Base-by-base conservation (phyloP, 37 sponge, comb jelly and placozoan species). In the Dysidea cf. avara region DNA sequence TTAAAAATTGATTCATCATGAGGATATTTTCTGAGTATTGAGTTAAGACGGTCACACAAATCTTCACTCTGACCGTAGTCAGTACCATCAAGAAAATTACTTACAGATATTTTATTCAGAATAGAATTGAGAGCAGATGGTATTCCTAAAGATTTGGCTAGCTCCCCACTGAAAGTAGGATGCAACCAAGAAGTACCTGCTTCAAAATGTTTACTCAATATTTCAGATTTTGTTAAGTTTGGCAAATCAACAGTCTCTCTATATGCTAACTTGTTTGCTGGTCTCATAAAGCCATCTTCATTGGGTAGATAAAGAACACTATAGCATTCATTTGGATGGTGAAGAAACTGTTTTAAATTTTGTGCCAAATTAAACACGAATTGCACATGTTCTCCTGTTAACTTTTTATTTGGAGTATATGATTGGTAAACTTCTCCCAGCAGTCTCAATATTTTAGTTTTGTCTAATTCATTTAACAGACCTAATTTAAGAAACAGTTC, bases 31-130 rank as follows among this genome's bases (percentile, higher is more conserved):
- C 62, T 69, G 18, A 90, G 68, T 28, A 90, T 77, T 4, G 59
- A 55, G 47, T 77, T 83, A 16, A 90, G 55, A 74, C 91, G 61
- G 30, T 84, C 86, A 72, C 77, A 81, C 26, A 90, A 58, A 24
- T 85, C 75, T 66, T 90, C 91, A 71, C 80, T 39, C 50, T 89
- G 90, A 1, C 91, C 91, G 81, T 71, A 90, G 39, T 90, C 91
- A 51, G 56, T 64, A 7, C 82, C 88, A 40, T 52, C 30, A 14
- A 81, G 31, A 26, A 87, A 72, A 20, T 43, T 43, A 0, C 77
- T 40, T 43, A 69, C 76, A 28, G 66, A 70, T 31, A 86, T 62
- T 20, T 74, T 64, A 34, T 80, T 66, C 16, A 74, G 17, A 58
- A 80, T 35, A 25, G 75, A 54, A 64, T 75, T 65, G 1, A 86